A percentile compares a stretch with the other conserved stretches of the same genome.
Evolutionary conservation across 2,888 invertebrate species (phyloP).

Genomic region (Agonum fuliginosum): DNA sequence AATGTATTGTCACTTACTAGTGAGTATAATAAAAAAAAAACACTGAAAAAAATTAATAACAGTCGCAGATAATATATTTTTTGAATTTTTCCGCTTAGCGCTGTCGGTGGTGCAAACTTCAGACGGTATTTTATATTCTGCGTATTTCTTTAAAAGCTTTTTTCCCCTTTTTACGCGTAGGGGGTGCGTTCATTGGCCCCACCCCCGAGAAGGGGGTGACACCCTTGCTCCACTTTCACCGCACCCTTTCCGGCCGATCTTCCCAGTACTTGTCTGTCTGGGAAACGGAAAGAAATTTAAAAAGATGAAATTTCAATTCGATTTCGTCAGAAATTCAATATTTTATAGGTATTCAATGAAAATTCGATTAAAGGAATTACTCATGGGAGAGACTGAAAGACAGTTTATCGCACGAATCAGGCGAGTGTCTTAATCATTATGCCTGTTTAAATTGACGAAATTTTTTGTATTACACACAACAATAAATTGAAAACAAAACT

Average conservation of each 20-base stretch:
- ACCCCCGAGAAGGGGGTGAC: conserved; percentile 17
- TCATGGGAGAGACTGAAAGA: background rate
- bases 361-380: no score
- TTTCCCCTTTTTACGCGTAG: conserved; percentile 63
- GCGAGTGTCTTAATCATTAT: no score
- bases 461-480: no score
- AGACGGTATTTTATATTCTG: conserved; percentile 64
- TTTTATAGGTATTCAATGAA: no score
- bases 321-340: no score
- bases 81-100: background rate
- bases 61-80: background rate
- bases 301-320: no score
- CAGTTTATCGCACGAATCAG: no score
- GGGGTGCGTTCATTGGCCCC: conserved; percentile 36
- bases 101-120: background rate
- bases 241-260: conserved; percentile 14
- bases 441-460: no score
- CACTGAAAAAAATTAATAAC: background rate
- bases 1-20: no score
- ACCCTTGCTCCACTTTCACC: background rate
- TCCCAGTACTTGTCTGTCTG: conserved; percentile 11
- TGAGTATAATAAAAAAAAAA: background rate
- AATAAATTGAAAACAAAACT: no score
- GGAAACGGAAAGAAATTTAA: no score
- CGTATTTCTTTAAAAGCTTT: conserved; percentile 68